Evolutionary conservation across 2,113 vertebrate genomes (phyloP).

Genomic region (Chrysochloris asiatica): DNA sequence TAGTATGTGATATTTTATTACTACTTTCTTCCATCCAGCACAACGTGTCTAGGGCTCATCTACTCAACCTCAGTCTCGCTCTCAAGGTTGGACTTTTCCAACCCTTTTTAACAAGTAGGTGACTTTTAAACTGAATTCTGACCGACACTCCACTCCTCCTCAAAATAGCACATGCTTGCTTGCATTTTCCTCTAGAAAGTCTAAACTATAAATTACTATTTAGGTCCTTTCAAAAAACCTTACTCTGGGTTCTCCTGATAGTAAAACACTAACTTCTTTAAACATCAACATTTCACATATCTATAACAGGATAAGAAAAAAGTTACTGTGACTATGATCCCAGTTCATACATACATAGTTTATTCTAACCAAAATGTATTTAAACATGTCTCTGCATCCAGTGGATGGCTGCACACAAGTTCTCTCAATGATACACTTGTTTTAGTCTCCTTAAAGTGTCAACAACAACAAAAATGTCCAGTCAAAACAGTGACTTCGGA

Average conservation of each 20-base stretch:
- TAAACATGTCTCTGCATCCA: no score
- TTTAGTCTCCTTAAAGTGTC: no score
- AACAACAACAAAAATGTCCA: no score
- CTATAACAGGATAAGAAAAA: neutral
- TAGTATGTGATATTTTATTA: neutral
- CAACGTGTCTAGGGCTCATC: neutral
- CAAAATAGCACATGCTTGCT: constrained; percentile 32
- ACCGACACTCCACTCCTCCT: neutral
- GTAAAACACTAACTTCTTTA: constrained; percentile 28
- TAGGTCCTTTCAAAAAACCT: neutral
- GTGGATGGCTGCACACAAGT: no score
- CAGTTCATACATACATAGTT: no score
- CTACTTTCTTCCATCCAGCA: neutral
- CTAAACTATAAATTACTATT: constrained; percentile 39
- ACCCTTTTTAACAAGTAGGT: constrained; percentile 63
- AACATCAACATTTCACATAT: constrained; percentile 52
- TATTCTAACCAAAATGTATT: no score
- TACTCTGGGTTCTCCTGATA: constrained; percentile 40
- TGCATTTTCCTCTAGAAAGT: neutral
- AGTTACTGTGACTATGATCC: no score
- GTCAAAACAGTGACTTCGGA: no score
- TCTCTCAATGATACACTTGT: no score
- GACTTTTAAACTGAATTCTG: constrained; percentile 59
- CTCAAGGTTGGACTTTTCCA: constrained; percentile 57
- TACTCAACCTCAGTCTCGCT: neutral